Evolutionary conservation across 2,113 vertebrate genomes (phyloP), one percentile per base, ranked within the genome.

Genomic region (Calidris pygmaea): DNA sequence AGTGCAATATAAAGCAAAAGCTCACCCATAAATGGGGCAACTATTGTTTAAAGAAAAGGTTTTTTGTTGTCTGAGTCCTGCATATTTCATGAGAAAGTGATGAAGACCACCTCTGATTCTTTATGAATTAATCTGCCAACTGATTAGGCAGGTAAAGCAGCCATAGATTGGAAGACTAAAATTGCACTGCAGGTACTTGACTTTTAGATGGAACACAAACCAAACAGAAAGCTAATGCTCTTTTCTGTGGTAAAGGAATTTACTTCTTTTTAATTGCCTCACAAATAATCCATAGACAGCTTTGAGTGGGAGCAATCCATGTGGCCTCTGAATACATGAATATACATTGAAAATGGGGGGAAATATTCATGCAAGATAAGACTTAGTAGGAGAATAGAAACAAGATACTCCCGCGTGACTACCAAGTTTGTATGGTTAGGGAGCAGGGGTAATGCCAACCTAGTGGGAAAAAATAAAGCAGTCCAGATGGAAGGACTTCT

Each of bases 221-320:
- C 74, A 87, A 95, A 90, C 53, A 73, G 91, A 95, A 93, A 94
- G 81, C 71, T 81, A 70, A 90, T 73, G 73, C 62, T 85, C 84
- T 70, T 81, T 66, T 68, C 83, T 80, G 47, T 81, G 45, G 65
- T n/a, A 82, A 95, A 91, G 80, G 66, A 95, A 93, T 70, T 71
- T 83, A 52, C 84, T 94, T 39, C 56, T 81, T 84, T 94, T 95
- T 94, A 96, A 95, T 96, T 94, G 73, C 80, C 86, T 95, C 84
- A 79, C 94, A 96, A 95, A 97, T 85, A 96, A 96, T 66, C 94
- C 83, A 78, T 41, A 87, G 94, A 72, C 92, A 89, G 80, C 59
- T 92, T 81, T 91, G 91, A 95, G 91, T 65, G 62, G 73, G 73
- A 95, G 90, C 62, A 93, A 95, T 72, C 83, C 77, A 30, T 6